Evolutionary conservation across 2,797 vertebrate species (phyloP), one percentile per base, ranked within the genome.

Genomic region (Chromis chromis): DNA sequence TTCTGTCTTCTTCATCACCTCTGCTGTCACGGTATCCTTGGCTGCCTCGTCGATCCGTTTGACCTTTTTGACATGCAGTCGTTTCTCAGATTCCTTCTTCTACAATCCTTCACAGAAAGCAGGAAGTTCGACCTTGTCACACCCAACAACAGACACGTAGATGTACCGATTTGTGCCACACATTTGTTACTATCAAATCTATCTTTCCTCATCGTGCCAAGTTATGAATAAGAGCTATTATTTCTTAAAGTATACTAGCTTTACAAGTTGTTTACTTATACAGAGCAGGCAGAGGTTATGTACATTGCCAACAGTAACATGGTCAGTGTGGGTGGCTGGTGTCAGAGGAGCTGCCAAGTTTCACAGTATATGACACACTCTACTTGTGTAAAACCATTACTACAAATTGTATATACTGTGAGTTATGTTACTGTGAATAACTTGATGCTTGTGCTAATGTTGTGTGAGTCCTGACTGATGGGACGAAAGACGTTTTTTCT

Each of bases 1-100:
- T 58, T 57, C 4, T 2, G 12, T 60, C 57, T 19, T 61, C 12
- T 60, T 8, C 16, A 67, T 63, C n/a, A 22, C 24, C 28, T 53
- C 28, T 48, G 36, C 52, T 74, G 27, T 68, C 40, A 27, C 40
- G 25, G 62, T 71, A 53, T 65, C 56, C 28, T 78, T 56, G 25
- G 19, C 58, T 52, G 44, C 27, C 58, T 46, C 53, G 25, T 44
- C 2, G 1, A 63, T 61, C 48, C 28, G 56, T 64, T 68, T 49
- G 28, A 66, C 42, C 52, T 44, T 74, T 71, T 53, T 73, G 40
- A 61, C 4, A 28, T 64, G 14, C 16, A 24, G 4, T 50, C 4
- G 1, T 63, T 58, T 27, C 28, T 36, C 7, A 6, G 19, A 58
- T n/a, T 63, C 48, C 6, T 16, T 22, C 27, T 57, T 9, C 46